Conservation (phyloP, 2,888 invertebrate species). For the Tanypteryx hageni region DNA sequence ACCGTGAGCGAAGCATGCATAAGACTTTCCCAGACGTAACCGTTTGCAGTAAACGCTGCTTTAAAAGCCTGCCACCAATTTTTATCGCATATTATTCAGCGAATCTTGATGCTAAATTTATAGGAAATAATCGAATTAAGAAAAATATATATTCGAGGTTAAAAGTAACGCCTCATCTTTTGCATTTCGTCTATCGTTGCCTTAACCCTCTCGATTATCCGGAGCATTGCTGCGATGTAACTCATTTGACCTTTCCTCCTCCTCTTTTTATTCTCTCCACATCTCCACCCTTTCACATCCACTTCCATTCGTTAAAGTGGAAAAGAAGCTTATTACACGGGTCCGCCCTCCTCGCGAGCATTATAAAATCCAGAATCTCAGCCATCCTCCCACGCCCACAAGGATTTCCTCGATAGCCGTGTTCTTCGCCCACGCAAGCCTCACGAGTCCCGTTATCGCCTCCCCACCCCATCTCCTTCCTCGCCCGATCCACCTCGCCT, state of each 20-base stretch:
- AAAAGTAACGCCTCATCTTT: background rate
- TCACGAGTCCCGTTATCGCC: background rate
- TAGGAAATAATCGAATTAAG: no score
- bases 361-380: background rate
- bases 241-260: background rate
- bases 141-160: background rate
- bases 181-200: background rate
- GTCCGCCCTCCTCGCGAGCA: background rate
- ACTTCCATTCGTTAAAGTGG: background rate
- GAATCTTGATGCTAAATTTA: no score
- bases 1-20: background rate
- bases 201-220: background rate
- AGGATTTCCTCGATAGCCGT: background rate
- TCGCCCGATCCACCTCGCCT: no score
- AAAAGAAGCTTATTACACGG: background rate
- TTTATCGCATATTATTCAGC: no score
- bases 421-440: constrained; percentile 19
- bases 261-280: no score
- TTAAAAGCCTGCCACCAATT: no score
- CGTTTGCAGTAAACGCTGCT: no score
- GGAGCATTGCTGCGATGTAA: background rate
- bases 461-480: background rate
- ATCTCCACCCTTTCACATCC: background rate
- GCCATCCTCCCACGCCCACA: background rate
- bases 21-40: background rate